Evolutionary conservation across 2,888 invertebrate genomes (phyloP).

Genomic region (Hybos culiciformis): DNA sequence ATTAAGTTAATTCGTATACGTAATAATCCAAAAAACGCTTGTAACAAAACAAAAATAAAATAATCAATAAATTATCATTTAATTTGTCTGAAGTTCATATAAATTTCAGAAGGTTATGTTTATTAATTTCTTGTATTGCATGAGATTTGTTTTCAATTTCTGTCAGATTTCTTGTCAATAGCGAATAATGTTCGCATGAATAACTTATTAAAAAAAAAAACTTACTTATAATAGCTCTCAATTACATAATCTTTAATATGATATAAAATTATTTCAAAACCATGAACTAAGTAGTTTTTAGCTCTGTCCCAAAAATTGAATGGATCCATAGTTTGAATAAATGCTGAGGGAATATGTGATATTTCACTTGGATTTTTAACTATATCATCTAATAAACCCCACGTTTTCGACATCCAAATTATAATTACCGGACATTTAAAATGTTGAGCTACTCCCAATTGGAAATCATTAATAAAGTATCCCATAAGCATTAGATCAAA

Average conservation of each 20-base stretch:
- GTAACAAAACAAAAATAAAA: too few species aligned
- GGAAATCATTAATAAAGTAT: slow-evolving; percentile 24
- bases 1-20: too few species aligned
- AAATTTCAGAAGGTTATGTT: too few species aligned
- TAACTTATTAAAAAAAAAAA: too few species aligned
- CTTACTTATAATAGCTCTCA: neutral
- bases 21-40: too few species aligned
- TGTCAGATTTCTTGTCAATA: too few species aligned
- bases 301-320: slow-evolving; percentile 7
- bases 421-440: slow-evolving; percentile 25
- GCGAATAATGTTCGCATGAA: too few species aligned
- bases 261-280: neutral
- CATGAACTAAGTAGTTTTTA: neutral
- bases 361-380: slow-evolving; percentile 24
- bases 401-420: slow-evolving; percentile 21
- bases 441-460: slow-evolving; percentile 28
- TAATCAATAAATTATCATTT: too few species aligned
- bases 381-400: slow-evolving; percentile 20
- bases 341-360: slow-evolving; percentile 20
- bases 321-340: slow-evolving; percentile 7
- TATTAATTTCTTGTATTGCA: too few species aligned
- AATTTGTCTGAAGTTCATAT: too few species aligned
- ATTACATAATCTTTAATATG: neutral
- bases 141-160: too few species aligned
- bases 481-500: slow-evolving; percentile 29